Conservation (phyloP, 2,797 vertebrate species). For the Onychomys leucogaster region DNA sequence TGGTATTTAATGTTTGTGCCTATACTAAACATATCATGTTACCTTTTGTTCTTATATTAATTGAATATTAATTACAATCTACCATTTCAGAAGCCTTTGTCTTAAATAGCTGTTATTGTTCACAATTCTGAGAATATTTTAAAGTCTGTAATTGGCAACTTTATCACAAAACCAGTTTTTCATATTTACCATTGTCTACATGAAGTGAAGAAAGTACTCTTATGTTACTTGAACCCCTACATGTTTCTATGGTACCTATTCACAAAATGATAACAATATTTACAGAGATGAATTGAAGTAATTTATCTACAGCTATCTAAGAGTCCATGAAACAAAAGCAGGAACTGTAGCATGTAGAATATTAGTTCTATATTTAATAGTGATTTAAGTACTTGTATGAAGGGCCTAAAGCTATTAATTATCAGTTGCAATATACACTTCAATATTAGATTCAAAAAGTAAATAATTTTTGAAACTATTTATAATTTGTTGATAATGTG, state of each 20-base stretch:
- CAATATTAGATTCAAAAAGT: slow-evolving; percentile 48
- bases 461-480: slow-evolving; percentile 18
- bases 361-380: slow-evolving; percentile 51
- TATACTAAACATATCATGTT: neutral
- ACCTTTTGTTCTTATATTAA: neutral
- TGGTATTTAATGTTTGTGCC: neutral
- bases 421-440: neutral
- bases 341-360: neutral
- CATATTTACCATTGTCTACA: neutral
- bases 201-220: neutral
- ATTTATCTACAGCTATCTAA: slow-evolving; percentile 73
- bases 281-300: slow-evolving; percentile 67
- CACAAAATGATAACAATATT: slow-evolving; percentile 66
- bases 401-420: neutral
- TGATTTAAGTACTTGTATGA: neutral
- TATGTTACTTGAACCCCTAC: neutral
- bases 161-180: slow-evolving; percentile 1
- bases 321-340: neutral
- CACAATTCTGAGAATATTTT: neutral
- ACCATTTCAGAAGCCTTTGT: neutral
- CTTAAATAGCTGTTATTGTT: neutral
- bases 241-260: slow-evolving; percentile 8
- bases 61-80: neutral
- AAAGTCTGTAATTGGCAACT: slow-evolving; percentile 21
- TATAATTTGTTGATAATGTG: slow-evolving; percentile 72